These are phyloP conservation scores for Drosophila ananassae DNA, from an alignment of 1,140 invertebrate genomes.

Conservation along the genomic window DNA sequence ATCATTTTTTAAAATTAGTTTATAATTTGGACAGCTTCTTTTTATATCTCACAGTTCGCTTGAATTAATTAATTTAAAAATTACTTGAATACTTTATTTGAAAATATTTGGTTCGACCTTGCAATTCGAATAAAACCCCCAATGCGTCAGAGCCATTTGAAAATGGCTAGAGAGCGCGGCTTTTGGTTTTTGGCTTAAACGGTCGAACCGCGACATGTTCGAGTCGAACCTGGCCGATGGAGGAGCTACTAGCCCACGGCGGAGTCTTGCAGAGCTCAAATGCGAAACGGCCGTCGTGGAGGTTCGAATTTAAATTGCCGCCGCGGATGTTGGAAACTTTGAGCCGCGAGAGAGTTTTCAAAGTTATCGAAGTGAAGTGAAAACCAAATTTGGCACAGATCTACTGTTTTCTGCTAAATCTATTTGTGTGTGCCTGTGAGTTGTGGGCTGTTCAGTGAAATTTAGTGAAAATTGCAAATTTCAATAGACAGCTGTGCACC, in stretches of 20 bases:
- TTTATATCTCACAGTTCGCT: background rate
- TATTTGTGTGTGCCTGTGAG: constrained; percentile 16
- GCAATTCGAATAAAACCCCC: background rate
- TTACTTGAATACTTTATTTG: background rate
- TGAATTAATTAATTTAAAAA: background rate
- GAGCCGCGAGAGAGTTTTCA: constrained; percentile 59
- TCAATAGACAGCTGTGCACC: constrained; percentile 55
- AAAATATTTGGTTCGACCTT: constrained; percentile 16
- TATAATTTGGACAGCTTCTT: background rate
- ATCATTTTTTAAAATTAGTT: background rate
- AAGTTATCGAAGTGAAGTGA: constrained; percentile 59
- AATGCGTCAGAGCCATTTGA: constrained; percentile 38
- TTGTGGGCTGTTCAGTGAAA: constrained; percentile 36
- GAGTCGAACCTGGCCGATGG: constrained; percentile 44
- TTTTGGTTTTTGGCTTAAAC: constrained; percentile 22
- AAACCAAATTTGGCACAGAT: constrained; percentile 62
- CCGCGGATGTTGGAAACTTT: constrained; percentile 14
- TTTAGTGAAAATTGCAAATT: constrained; percentile 76
- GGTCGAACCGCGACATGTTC: constrained; percentile 41
- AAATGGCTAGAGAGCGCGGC: constrained; percentile 12
- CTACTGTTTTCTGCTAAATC: constrained; percentile 14
- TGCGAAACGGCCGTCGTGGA: constrained; percentile 54
- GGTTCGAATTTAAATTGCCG: constrained; percentile 64
- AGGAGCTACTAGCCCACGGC: constrained; percentile 31
- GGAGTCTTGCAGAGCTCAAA: constrained; percentile 57